A percentile compares a stretch with the other conserved stretches of the same genome.
Conservation (phyloP, 2,888 invertebrate genomes). For the Erynnis tages region DNA sequence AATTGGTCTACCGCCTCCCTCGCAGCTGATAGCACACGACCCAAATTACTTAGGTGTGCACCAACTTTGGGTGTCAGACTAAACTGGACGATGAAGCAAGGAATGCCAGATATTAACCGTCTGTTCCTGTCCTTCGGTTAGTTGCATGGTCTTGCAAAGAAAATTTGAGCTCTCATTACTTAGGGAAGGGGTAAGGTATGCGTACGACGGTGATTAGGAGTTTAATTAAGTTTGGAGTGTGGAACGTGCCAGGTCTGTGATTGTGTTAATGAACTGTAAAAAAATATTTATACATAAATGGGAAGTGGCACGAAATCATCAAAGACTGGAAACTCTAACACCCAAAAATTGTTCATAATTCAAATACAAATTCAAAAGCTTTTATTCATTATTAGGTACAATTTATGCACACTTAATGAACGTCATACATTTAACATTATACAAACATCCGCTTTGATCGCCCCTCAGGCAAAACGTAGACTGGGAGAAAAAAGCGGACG, state of each 20-base stretch:
- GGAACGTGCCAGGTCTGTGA: not conserved
- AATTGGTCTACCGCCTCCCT: conserved; percentile 44
- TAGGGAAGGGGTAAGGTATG: conserved; percentile 16
- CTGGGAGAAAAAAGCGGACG: too few relatives aligned
- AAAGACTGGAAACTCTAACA: too few relatives aligned
- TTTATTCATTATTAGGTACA: too few relatives aligned
- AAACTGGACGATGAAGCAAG: conserved; percentile 51
- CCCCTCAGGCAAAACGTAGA: too few relatives aligned
- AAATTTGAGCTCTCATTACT: conserved; percentile 53
- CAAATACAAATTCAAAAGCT: too few relatives aligned
- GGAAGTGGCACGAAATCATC: too few relatives aligned
- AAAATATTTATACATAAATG: too few relatives aligned
- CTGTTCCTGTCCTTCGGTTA: conserved; percentile 67
- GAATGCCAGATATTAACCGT: conserved; percentile 76
- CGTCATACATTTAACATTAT: too few relatives aligned
- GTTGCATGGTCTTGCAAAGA: conserved; percentile 58
- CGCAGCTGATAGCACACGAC: conserved; percentile 22
- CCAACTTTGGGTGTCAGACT: conserved; percentile 36
- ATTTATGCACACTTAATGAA: too few relatives aligned
- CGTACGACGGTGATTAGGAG: not conserved
- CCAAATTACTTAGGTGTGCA: not conserved
- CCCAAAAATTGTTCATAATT: too few relatives aligned
- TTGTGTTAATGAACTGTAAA: too few relatives aligned
- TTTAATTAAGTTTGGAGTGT: conserved; percentile 11
- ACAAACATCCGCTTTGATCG: too few relatives aligned